Evolutionary conservation across 2,797 vertebrate species (phyloP), one percentile per base, ranked within the genome.

Genomic region (Novumbra hubbsi): DNA sequence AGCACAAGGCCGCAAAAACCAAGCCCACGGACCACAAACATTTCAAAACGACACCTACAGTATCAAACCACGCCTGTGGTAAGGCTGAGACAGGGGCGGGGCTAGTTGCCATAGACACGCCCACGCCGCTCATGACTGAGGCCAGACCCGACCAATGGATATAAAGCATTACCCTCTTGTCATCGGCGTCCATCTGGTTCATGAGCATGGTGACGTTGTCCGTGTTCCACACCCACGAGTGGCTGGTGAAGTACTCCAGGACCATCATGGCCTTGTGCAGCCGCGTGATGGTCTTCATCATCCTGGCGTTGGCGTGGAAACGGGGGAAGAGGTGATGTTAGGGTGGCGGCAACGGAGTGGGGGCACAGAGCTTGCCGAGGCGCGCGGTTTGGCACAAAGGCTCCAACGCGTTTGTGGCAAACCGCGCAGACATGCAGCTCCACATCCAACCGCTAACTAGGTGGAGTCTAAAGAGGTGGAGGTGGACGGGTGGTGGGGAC

Each of bases 261-360:
- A 98, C 93, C 93, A 99, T 86, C 98, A 98, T 95, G 90, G 96
- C 94, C 91, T 93, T 99, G 88, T 99, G 97, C 83, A 99, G 96
- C 81, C 98, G 96, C 71, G 94, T 96, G 90, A 99, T 98, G 34
- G 96, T 95, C 94, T 97, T 99, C 98, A 99, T 99, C 98, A 99
- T 99, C 94, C 98, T 99, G 72, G 24, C 52, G 78, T 66, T 57
- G 75, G 81, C 55, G 14, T 60, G 55, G 55, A 9, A 60, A 60
- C n/a, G 24, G 62, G 62, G 72, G 65, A 57, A 49, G 38, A 57
- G n/a, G 41, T 32, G 14, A 2, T 21, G 14, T 60, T 24, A 12
- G 27, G 50, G 24, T 11, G n/a, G 12, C 17, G 17, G 6, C 41
- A 45, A 14, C 2, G 41, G 3, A 5, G 15, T 15, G 11, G 34